phyloP scores from a whole-genome alignment of 2,888 invertebrate genomes.

The Melanostoma scalare region DNA sequence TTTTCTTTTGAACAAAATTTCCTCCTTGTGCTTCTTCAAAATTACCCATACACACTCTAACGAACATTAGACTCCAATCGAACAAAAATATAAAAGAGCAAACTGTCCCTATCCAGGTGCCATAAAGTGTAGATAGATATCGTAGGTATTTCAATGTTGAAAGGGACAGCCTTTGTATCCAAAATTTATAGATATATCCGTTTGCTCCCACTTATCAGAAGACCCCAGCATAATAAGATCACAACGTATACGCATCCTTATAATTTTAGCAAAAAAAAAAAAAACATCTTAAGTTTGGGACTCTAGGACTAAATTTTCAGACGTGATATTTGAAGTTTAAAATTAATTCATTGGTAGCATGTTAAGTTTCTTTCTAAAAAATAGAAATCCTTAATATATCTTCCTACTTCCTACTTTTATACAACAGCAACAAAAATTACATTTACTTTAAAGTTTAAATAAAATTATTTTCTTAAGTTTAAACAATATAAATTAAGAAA shows the following conservation, averaged over 20 bases:
- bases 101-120: conserved; percentile 70
- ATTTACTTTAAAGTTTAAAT: conserved; percentile 19
- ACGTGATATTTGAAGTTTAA: conserved; percentile 32
- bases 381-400: conserved; percentile 19
- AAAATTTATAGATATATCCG: conserved; percentile 21
- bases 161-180: conserved; percentile 50
- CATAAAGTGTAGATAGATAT: conserved; percentile 72
- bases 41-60: too few species aligned
- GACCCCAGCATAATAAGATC: conserved; percentile 52
- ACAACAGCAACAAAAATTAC: conserved; percentile 33
- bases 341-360: conserved; percentile 38
- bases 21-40: too few species aligned
- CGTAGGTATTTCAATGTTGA: conserved; percentile 66
- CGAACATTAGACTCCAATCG: too few species aligned
- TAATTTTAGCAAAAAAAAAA: conserved; percentile 27
- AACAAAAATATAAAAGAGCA: too few species aligned
- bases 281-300: conserved; percentile 30
- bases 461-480: conserved; percentile 25
- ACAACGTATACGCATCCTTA: conserved; percentile 73
- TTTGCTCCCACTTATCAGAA: not conserved
- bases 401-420: conserved; percentile 36
- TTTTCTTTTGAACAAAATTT: too few species aligned
- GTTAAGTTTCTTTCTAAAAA: conserved; percentile 23
- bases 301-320: conserved; percentile 20
- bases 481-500: conserved; percentile 43